Percentiles rank a stretch among this genome's conserved stretches.
phyloP scores from a whole-genome alignment of 2,113 vertebrate genomes.

The Toxotes chatareus region DNA sequence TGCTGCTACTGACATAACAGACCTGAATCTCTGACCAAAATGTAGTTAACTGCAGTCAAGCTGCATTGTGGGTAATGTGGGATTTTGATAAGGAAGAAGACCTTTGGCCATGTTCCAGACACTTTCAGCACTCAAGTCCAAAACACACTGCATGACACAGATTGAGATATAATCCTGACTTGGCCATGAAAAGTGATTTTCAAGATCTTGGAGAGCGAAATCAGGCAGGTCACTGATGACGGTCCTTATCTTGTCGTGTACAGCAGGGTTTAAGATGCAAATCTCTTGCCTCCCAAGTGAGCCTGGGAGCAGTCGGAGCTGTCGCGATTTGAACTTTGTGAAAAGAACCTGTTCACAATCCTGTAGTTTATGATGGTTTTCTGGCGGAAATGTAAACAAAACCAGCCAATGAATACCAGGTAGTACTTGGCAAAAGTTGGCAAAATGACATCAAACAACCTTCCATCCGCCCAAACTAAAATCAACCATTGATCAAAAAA shows the following conservation, averaged over 20 bases:
- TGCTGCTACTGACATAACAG: neutral
- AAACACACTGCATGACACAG: neutral
- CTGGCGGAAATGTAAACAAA: neutral
- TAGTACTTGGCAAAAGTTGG: neutral
- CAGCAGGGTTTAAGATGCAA: constrained; percentile 30
- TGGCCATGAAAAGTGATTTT: neutral
- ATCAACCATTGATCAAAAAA: too few species aligned
- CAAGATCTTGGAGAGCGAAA: neutral
- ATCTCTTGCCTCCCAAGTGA: constrained; percentile 16
- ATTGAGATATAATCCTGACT: neutral
- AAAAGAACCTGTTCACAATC: neutral
- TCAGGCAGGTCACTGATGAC: constrained; percentile 11
- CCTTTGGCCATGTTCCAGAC: neutral
- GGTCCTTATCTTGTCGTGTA: constrained; percentile 16
- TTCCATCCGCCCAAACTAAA: too few species aligned
- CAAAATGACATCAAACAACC: neutral
- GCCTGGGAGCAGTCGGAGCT: neutral
- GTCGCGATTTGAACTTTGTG: neutral
- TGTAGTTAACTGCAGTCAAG: neutral
- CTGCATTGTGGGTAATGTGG: neutral
- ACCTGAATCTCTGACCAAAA: neutral
- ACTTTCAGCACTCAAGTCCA: neutral
- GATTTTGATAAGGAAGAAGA: too few species aligned
- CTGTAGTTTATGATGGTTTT: neutral
- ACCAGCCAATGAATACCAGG: neutral